phyloP scores from a whole-genome alignment of 1,140 invertebrate genomes.

The Atta colombica region DNA sequence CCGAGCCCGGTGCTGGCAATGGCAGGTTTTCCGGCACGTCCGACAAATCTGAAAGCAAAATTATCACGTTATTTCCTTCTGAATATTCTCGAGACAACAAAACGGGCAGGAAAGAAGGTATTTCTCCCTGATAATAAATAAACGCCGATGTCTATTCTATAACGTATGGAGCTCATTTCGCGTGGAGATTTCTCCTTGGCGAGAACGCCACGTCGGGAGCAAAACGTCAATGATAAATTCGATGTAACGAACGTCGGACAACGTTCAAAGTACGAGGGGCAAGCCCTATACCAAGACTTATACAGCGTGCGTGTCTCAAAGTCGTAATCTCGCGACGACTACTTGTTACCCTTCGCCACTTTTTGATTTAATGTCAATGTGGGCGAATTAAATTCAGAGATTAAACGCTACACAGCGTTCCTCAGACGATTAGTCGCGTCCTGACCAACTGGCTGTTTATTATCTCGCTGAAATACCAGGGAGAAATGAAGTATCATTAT shows the following conservation, averaged over 20 bases:
- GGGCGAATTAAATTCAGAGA: slow-evolving; percentile 80
- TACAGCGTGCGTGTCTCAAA: slow-evolving; percentile 83
- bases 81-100: not conserved
- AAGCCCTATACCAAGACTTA: slow-evolving; percentile 75
- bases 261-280: slow-evolving; percentile 70
- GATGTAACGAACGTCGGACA: slow-evolving; percentile 73
- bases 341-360: slow-evolving; percentile 85
- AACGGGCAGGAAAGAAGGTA: not conserved
- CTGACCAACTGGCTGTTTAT: not conserved
- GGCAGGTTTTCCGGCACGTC: slow-evolving; percentile 88
- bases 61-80: not conserved
- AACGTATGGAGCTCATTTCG: slow-evolving; percentile 23
- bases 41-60: slow-evolving; percentile 87
- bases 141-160: slow-evolving; percentile 11
- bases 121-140: slow-evolving; percentile 55
- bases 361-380: slow-evolving; percentile 84
- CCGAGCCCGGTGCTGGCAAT: slow-evolving; percentile 88
- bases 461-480: slow-evolving; percentile 28
- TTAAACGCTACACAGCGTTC: slow-evolving; percentile 61
- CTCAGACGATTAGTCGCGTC: slow-evolving; percentile 61
- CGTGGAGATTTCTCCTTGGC: slow-evolving; percentile 11
- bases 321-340: slow-evolving; percentile 83
- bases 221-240: slow-evolving; percentile 80
- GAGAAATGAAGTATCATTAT: slow-evolving; percentile 13
- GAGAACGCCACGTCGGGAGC: slow-evolving; percentile 28